Evolutionary conservation across 2,888 invertebrate species (phyloP).

Genomic region (Lydus trimaculatus): DNA sequence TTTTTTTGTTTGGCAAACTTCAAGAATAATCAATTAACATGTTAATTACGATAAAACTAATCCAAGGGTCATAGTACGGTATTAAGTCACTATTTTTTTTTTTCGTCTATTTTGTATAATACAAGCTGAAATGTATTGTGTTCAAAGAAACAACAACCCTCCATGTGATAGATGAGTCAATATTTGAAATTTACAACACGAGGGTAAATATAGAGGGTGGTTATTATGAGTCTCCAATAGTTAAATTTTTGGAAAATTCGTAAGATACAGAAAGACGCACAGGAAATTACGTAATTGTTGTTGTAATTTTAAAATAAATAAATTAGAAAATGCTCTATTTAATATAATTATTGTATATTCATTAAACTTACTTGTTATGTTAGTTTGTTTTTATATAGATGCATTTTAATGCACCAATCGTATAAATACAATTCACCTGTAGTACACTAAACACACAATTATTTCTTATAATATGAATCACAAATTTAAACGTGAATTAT

Average conservation of each 20-base stretch:
- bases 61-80: slow-evolving; percentile 3
- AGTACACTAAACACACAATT: slow-evolving; percentile 6
- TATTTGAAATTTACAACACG: slow-evolving; percentile 15
- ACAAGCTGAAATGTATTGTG: neutral
- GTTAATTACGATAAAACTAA: neutral
- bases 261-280: neutral
- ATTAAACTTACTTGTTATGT: slow-evolving; percentile 11
- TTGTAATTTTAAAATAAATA: neutral
- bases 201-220: slow-evolving; percentile 10
- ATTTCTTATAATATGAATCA: slow-evolving; percentile 11
- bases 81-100: neutral
- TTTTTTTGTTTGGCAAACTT: neutral
- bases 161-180: slow-evolving; percentile 1
- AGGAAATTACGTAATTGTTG: neutral
- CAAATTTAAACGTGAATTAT: slow-evolving; percentile 12
- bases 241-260: neutral
- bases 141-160: slow-evolving; percentile 3
- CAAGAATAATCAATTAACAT: neutral
- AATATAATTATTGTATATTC: neutral
- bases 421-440: slow-evolving; percentile 5
- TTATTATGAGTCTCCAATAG: neutral
- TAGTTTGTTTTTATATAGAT: neutral
- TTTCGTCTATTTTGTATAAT: neutral
- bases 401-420: neutral
- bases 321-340: neutral